A percentile compares a stretch with the other conserved stretches of the same genome.
Evolutionary conservation across 2,113 vertebrate genomes (phyloP).

Genomic region (Symphodus melops): DNA sequence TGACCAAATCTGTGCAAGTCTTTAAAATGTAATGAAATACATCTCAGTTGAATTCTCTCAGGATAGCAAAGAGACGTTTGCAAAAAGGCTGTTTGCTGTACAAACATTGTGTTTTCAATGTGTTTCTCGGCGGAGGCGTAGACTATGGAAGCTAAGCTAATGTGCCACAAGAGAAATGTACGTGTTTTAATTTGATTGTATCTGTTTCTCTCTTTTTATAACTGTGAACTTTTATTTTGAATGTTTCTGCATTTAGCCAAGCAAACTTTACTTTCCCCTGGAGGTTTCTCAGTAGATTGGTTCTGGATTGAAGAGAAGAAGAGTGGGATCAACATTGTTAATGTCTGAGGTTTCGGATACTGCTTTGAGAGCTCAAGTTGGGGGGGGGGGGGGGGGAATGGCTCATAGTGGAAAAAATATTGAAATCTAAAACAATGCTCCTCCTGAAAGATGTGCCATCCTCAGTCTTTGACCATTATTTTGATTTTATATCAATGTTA

Average conservation of each 20-base stretch:
- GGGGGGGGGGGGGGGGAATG: background rate
- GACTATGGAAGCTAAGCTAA: constrained; percentile 42
- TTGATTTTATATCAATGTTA: constrained; percentile 87
- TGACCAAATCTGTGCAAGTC: constrained; percentile 37
- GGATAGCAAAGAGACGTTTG: constrained; percentile 26
- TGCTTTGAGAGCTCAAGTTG: constrained; percentile 10
- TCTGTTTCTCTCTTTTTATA: constrained; percentile 56
- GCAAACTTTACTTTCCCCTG: constrained; percentile 31
- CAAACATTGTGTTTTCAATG: constrained; percentile 50
- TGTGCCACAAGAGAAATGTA: background rate
- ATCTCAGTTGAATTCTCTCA: constrained; percentile 7
- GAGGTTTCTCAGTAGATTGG: constrained; percentile 52
- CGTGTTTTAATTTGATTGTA: constrained; percentile 48
- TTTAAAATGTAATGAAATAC: background rate
- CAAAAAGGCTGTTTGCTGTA: constrained; percentile 25
- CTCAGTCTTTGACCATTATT: constrained; percentile 83
- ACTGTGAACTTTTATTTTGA: constrained; percentile 32
- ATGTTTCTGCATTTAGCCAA: constrained; percentile 51
- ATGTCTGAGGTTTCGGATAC: constrained; percentile 36
- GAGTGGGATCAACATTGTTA: constrained; percentile 37
- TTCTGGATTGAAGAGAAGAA: constrained; percentile 51
- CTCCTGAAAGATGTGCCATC: constrained; percentile 73
- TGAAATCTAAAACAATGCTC: constrained; percentile 40
- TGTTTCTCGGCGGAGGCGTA: constrained; percentile 51
- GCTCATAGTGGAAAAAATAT: constrained; percentile 39